These are phyloP conservation scores for Cerceris ruficornis DNA, from an alignment of 2,888 invertebrate genomes.

Conservation along the genomic window DNA sequence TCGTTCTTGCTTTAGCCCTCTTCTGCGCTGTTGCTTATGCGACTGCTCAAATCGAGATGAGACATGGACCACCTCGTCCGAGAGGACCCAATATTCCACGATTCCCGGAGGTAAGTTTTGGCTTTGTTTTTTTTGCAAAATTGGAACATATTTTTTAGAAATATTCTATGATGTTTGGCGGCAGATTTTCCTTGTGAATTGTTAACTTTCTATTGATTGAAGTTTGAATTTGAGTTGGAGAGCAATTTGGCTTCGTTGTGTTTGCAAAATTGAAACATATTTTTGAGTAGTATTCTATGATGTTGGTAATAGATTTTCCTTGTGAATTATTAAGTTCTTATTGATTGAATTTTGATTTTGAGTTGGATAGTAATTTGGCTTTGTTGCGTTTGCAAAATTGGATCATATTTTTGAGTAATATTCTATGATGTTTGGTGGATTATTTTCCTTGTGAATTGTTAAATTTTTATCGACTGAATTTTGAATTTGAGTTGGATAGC, in stretches of 20 bases:
- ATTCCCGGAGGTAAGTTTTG: not conserved
- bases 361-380: not conserved
- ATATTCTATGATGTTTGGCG: no score
- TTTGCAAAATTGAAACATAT: not conserved
- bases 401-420: not conserved
- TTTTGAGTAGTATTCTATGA: not conserved
- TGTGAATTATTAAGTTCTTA: no score
- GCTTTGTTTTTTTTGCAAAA: not conserved
- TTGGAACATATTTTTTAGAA: not conserved
- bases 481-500: no score
- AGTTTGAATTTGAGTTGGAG: no score
- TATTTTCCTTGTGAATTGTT: no score
- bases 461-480: no score
- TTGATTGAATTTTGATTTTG: no score
- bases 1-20: constrained; percentile 9
- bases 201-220: no score
- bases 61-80: not conserved
- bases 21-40: constrained; percentile 23
- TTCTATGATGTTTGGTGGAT: no score
- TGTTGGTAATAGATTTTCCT: no score
- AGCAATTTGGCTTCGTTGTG: not conserved
- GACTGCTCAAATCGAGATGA: constrained; percentile 1
- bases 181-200: no score
- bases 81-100: not conserved
- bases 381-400: not conserved